Evolutionary conservation across 2,113 vertebrate genomes (phyloP).

Genomic region (Paraplagusia blochii): DNA sequence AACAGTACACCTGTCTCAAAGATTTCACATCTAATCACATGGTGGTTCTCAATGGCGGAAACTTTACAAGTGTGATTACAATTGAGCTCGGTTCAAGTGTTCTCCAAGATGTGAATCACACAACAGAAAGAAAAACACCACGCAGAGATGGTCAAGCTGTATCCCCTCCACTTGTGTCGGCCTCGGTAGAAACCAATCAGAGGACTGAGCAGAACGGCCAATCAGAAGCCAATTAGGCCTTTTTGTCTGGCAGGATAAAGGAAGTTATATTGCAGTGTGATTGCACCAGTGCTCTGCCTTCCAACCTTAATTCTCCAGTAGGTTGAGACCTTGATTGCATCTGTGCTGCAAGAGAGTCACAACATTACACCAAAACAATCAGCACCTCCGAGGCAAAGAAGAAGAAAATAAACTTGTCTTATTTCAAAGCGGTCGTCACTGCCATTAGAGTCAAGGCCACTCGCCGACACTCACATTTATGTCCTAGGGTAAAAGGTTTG

Average conservation of each 20-base stretch:
- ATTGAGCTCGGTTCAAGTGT: constrained; percentile 4
- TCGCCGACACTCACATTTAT: constrained; percentile 20
- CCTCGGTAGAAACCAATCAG: constrained; percentile 61
- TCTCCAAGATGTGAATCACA: constrained; percentile 10
- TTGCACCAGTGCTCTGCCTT: constrained; percentile 63
- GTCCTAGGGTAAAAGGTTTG: no score
- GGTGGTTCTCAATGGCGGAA: no score
- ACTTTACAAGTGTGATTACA: no score
- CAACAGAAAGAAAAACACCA: constrained; percentile 28
- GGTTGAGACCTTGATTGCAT: constrained; percentile 66
- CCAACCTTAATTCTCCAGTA: constrained; percentile 65
- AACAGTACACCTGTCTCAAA: no score
- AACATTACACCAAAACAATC: constrained; percentile 70
- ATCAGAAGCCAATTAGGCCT: constrained; percentile 72
- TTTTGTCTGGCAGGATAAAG: constrained; percentile 71
- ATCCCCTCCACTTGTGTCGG: constrained; percentile 46
- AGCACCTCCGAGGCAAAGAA: constrained; percentile 62
- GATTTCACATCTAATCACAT: no score
- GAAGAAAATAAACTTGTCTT: constrained; percentile 64
- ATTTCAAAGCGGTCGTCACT: constrained; percentile 71
- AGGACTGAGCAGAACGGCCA: constrained; percentile 60
- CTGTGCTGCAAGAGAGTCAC: constrained; percentile 54
- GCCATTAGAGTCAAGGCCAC: constrained; percentile 56
- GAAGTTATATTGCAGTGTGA: constrained; percentile 70
- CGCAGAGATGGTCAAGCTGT: constrained; percentile 33